Evolutionary conservation across 2,888 invertebrate species (phyloP), one percentile per base, ranked within the genome.

Genomic region (Cheilosia vulpina): DNA sequence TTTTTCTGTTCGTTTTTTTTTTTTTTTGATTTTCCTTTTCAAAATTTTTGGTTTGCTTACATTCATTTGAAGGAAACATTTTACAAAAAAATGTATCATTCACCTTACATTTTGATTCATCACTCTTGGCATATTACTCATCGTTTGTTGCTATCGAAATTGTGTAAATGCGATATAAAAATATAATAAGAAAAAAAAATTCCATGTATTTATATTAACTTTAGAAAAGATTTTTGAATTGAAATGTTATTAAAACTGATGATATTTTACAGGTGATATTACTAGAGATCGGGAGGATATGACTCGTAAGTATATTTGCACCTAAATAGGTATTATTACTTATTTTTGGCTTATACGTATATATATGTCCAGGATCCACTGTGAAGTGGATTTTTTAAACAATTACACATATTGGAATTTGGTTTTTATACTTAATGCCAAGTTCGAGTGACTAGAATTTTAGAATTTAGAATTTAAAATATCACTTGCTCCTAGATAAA

Each of bases 261-360:
- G 38, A 17, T 63, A 38, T 68, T 90, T 94, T 94, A 88, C 94
- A 96, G 96, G 95, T 94, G 96, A 96, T 93, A 94, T 95, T 90
- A 95, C 95, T 89, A 94, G 95, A 91, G 95, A 95, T 92, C 94
- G 95, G 89, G 96, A 96, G 92, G 96, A 96, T 91, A 94, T 95
- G 89, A 95, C 95, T 93, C 93, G 96, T 96, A 93, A 96, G 96
- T 96, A 88, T 34, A 34, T 17, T 17, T 7, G 27, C 27, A 6
- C 7, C 27, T 27, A 6, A 1, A 27, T 27, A 7, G 1, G 27
- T 4, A 27, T 1, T 7, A 6, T 27, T 6, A 27, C 7, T 6
- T 6, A 27, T 27, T 27, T 27, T 6, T 27, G 7, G 27, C 7
- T 27, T 27, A 27, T 6, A 6, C 27, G 27, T 27, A 27, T 7